A percentile compares a stretch with the other conserved stretches of the same genome.
These are phyloP conservation scores for Discoglossus pictus DNA, from an alignment of 2,797 vertebrate genomes.

Conservation along the genomic window DNA sequence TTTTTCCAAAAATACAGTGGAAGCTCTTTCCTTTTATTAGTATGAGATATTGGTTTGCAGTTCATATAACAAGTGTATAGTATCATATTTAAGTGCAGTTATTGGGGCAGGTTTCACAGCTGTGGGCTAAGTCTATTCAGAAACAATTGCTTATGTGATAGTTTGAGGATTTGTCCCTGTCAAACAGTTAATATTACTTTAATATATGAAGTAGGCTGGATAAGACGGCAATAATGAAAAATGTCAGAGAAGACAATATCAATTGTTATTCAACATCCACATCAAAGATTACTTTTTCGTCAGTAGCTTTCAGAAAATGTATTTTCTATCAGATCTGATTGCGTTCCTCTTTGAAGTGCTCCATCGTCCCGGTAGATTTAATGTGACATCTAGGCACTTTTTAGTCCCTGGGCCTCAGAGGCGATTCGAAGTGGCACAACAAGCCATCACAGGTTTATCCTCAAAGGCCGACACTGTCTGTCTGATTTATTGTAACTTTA, in stretches of 20 bases:
- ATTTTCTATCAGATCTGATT: slow-evolving; percentile 88
- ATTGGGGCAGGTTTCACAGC: slow-evolving; percentile 77
- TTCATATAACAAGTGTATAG: slow-evolving; percentile 65
- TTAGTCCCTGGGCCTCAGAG: slow-evolving; percentile 82
- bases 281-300: slow-evolving; percentile 96
- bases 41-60: slow-evolving; percentile 72
- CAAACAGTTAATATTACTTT: slow-evolving; percentile 96
- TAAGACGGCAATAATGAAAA: slow-evolving; percentile 97
- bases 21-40: too few species aligned
- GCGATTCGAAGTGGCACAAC: slow-evolving; percentile 83
- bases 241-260: slow-evolving; percentile 98
- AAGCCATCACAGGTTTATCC: slow-evolving; percentile 84
- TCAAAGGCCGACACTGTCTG: slow-evolving; percentile 84
- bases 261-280: slow-evolving; percentile 98
- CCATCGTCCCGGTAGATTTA: slow-evolving; percentile 81
- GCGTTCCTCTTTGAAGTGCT: slow-evolving; percentile 81
- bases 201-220: slow-evolving; percentile 89
- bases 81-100: slow-evolving; percentile 77
- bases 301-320: slow-evolving; percentile 87
- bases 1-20: too few species aligned
- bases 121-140: slow-evolving; percentile 79
- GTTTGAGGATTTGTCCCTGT: slow-evolving; percentile 88
- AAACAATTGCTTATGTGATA: slow-evolving; percentile 83
- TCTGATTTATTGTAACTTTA: slow-evolving; percentile 89
- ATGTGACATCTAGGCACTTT: slow-evolving; percentile 85